These are phyloP conservation scores for Oreochromis aureus DNA, from an alignment of 2,113 vertebrate species.

Conservation along the genomic window DNA sequence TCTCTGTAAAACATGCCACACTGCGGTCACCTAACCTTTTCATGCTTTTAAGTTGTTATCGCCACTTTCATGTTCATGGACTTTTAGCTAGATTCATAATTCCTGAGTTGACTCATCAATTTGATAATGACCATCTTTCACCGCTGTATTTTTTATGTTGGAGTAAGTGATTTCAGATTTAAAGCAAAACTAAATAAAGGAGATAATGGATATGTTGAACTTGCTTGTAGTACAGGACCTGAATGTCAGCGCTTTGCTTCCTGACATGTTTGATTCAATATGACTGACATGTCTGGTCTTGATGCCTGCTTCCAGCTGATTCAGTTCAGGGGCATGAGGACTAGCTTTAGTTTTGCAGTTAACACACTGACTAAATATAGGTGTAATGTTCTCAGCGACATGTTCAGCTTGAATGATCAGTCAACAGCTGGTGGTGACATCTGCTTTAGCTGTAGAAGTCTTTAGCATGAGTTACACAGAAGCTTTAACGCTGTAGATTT, in stretches of 20 bases:
- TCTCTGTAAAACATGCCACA: not conserved
- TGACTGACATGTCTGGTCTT: not conserved
- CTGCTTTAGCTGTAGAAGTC: not conserved
- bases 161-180: not conserved
- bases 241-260: not conserved
- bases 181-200: not conserved
- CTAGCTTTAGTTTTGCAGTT: not conserved
- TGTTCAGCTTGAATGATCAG: not conserved
- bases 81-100: not conserved
- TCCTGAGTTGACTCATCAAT: no score
- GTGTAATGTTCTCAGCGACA: not conserved
- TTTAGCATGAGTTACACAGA: not conserved
- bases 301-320: not conserved
- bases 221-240: not conserved
- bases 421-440: conserved; percentile 33
- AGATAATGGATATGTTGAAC: not conserved
- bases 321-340: not conserved
- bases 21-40: not conserved
- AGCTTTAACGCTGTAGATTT: not conserved
- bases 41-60: not conserved
- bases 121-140: no score
- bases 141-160: not conserved
- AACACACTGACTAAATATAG: not conserved
- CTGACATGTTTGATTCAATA: not conserved
- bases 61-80: not conserved